Evolutionary conservation across 2,797 vertebrate species (phyloP).

Genomic region (Siniperca obscura): DNA sequence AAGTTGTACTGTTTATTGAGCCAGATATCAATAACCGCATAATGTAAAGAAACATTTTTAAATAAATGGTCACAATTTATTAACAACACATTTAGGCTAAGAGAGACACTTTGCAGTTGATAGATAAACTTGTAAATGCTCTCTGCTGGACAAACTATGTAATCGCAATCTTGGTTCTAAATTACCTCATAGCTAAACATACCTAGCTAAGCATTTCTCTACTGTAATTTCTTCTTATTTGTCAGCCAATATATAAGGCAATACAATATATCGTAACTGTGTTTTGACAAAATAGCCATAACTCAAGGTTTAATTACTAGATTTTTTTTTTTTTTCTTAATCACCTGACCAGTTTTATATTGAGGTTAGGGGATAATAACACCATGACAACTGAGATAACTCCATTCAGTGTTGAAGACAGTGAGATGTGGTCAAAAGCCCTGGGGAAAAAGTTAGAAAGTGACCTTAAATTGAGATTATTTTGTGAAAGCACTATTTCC

Average conservation of each 20-base stretch:
- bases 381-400: neutral
- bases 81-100: neutral
- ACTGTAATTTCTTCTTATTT: neutral
- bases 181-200: neutral
- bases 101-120: neutral
- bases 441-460: neutral
- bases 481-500: neutral
- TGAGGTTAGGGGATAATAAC: neutral
- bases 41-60: neutral
- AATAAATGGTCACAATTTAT: neutral
- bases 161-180: neutral
- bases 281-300: neutral
- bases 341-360: neutral
- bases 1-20: neutral
- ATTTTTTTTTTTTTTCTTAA: neutral
- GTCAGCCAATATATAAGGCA: neutral
- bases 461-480: too few species aligned
- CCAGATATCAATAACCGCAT: neutral
- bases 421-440: neutral
- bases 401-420: neutral
- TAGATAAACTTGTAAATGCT: neutral
- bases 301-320: neutral
- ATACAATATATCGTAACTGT: neutral
- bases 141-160: slow-evolving; percentile 15
- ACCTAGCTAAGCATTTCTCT: neutral